Percentiles rank a stretch among this genome's conserved stretches.
phyloP scores from a whole-genome alignment of 2,888 invertebrate species.

The Reticulitermes lucifugus region DNA sequence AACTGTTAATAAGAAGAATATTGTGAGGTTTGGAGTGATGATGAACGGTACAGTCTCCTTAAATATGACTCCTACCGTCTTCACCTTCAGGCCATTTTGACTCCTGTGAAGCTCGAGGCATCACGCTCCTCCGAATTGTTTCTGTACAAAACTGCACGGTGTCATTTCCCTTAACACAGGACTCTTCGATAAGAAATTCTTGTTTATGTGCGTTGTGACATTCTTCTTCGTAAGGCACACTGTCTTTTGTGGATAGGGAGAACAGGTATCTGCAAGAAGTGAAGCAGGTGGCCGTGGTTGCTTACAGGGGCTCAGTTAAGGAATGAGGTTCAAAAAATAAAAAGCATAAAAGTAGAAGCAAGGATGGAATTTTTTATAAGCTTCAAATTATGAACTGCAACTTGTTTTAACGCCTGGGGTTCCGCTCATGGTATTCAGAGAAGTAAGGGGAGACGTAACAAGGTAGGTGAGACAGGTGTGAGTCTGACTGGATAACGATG shows the following conservation, averaged over 20 bases:
- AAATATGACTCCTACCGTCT: no score
- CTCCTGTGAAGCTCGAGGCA: no score
- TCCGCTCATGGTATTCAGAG: not conserved
- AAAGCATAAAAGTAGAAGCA: not conserved
- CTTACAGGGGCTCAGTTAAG: constrained; percentile 10
- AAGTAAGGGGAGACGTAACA: constrained; percentile 19
- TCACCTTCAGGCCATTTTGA: no score
- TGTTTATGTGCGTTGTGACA: no score
- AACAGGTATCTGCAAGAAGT: not conserved
- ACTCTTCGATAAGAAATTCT: no score
- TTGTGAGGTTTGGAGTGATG: no score
- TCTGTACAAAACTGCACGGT: no score
- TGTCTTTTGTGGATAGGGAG: not conserved
- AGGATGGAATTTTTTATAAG: constrained; percentile 20
- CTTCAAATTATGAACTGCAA: constrained; percentile 27
- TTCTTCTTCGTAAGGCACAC: no score
- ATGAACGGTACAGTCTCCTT: no score
- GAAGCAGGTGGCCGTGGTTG: constrained; percentile 4
- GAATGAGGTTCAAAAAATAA: constrained; percentile 18
- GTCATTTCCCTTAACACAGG: no score
- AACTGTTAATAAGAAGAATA: no score
- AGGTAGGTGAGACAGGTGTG: constrained; percentile 32
- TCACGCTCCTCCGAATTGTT: no score
- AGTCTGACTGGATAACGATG: constrained; percentile 2
- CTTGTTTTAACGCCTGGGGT: constrained; percentile 16